These are phyloP conservation scores for Protodeltote pygarga DNA, from an alignment of 2,888 invertebrate genomes.

Conservation along the genomic window DNA sequence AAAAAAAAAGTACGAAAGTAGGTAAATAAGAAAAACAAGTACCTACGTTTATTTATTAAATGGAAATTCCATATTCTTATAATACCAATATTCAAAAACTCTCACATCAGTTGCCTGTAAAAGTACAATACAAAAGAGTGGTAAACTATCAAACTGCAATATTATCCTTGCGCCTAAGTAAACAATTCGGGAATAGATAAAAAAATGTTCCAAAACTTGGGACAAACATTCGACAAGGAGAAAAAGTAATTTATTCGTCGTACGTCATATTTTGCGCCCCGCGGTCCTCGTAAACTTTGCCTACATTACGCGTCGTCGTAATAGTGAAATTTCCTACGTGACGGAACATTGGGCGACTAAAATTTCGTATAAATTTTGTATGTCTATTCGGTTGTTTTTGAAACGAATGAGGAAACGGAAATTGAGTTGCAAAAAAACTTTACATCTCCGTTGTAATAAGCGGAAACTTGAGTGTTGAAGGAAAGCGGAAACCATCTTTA, in stretches of 20 bases:
- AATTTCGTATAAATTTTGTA: constrained; percentile 23
- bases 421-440: neutral
- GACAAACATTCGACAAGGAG: constrained; percentile 61
- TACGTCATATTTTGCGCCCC: constrained; percentile 65
- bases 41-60: neutral
- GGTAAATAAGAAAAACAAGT: too few relatives aligned
- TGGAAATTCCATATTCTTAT: neutral
- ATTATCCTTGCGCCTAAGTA: constrained; percentile 53
- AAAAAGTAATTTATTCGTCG: constrained; percentile 71
- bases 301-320: constrained; percentile 45
- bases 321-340: constrained; percentile 56
- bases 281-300: constrained; percentile 52
- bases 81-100: constrained; percentile 6
- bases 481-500: too few relatives aligned
- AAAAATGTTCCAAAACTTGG: constrained; percentile 46
- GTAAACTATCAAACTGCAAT: constrained; percentile 64
- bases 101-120: constrained; percentile 9
- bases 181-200: constrained; percentile 60
- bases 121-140: constrained; percentile 60
- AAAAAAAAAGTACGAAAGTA: neutral
- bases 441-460: too few relatives aligned
- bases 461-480: too few relatives aligned
- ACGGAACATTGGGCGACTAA: constrained; percentile 42
- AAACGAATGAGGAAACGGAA: neutral
- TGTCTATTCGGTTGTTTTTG: constrained; percentile 7